Percentiles rank a stretch among this genome's conserved stretches.
phyloP scores from a whole-genome alignment of 1,140 invertebrate genomes.

The Drosophila athabasca region DNA sequence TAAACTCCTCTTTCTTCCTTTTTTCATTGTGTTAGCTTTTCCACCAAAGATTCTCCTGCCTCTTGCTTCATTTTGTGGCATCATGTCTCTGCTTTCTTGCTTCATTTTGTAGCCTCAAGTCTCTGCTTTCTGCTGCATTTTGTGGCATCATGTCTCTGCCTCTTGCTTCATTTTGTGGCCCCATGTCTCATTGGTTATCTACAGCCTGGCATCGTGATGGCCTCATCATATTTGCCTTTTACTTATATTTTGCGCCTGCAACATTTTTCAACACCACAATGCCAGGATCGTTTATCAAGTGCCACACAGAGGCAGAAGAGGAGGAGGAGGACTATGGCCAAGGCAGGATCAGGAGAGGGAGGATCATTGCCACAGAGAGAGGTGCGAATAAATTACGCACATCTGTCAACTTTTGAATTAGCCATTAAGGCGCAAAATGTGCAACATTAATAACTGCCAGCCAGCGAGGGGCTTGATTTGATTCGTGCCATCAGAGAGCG shows the following conservation, averaged over 20 bases:
- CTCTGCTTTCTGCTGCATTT: too few species aligned
- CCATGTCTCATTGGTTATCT: constrained; percentile 43
- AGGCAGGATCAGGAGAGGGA: not conserved
- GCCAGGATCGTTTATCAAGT: constrained; percentile 69
- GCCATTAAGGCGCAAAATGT: constrained; percentile 83
- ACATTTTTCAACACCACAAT: constrained; percentile 79
- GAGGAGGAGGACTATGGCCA: constrained; percentile 1
- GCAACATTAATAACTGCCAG: constrained; percentile 83
- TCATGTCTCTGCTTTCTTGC: too few species aligned
- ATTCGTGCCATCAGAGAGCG: constrained; percentile 58
- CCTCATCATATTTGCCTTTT: constrained; percentile 73
- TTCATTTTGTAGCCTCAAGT: too few species aligned
- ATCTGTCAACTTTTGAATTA: constrained; percentile 84
- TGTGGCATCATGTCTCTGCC: too few species aligned
- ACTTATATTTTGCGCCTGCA: constrained; percentile 25
- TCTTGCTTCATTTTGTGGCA: too few species aligned
- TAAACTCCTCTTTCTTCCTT: too few species aligned
- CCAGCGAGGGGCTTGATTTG: constrained; percentile 61
- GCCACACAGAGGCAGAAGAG: constrained; percentile 17
- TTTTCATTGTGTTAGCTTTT: too few species aligned
- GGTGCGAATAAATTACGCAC: constrained; percentile 81
- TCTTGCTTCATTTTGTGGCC: constrained; percentile 1
- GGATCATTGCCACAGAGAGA: constrained; percentile 9
- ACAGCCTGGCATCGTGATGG: constrained; percentile 67
- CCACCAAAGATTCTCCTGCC: too few species aligned